These are phyloP conservation scores for Palythoa grandiflora DNA, from an alignment of 92 coral and sea anemone genomes.

Conservation along the genomic window DNA sequence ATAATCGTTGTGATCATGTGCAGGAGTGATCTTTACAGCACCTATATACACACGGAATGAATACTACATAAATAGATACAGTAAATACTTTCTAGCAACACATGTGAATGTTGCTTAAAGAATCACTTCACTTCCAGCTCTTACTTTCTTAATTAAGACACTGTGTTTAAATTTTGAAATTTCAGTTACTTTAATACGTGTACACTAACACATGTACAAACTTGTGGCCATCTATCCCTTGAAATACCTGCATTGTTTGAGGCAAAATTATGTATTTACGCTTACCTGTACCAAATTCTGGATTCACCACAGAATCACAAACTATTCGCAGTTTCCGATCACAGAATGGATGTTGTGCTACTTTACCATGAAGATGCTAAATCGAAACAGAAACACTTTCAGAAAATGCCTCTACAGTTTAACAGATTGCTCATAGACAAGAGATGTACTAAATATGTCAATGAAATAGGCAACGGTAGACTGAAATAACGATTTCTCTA, in stretches of 20 bases:
- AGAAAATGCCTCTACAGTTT: background rate
- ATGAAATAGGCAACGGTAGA: too few species aligned
- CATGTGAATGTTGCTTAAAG: background rate
- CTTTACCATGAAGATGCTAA: conserved; percentile 97
- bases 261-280: background rate
- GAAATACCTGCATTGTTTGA: too few species aligned
- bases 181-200: too few species aligned
- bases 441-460: background rate
- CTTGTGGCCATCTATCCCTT: too few species aligned
- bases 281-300: conserved; percentile 98
- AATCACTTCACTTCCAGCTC: too few species aligned
- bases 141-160: too few species aligned
- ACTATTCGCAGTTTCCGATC: conserved; percentile 90
- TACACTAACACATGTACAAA: too few species aligned
- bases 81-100: too few species aligned
- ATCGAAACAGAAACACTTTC: background rate
- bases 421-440: background rate
- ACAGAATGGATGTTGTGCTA: conserved; percentile 97
- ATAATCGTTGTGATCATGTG: conserved; percentile 99
- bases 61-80: background rate
- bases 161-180: too few species aligned
- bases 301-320: conserved; percentile 97
- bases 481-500: too few species aligned
- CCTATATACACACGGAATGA: conserved; percentile 58
- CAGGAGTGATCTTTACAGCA: conserved; percentile 99